Base-by-base conservation (phyloP, 2,888 invertebrate genomes). In the Didymodactylos carnosus region DNA sequence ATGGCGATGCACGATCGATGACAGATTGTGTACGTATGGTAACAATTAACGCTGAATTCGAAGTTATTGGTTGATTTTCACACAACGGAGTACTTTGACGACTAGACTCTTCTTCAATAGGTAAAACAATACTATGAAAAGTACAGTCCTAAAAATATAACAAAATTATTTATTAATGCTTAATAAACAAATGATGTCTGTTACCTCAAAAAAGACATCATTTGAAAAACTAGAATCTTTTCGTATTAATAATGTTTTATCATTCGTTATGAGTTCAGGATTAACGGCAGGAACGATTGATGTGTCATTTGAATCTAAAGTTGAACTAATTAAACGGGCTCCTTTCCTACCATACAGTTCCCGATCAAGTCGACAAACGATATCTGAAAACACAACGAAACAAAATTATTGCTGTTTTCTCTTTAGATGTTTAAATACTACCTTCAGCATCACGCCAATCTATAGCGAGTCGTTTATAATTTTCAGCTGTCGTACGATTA, bases 391-490 rank as follows among this genome's bases (percentile, higher is more conserved):
- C n/a, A n/a, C n/a, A n/a, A n/a, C n/a, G n/a, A n/a, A n/a, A n/a
- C n/a, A n/a, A n/a, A n/a, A n/a, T n/a, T n/a, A n/a, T n/a, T n/a
- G n/a, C n/a, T n/a, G 27, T 16, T 27, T 51, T 29, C 13, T 0
- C 0, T 1, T 27, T 0, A 6, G 6, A 7, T 51, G 5, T 1
- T 40, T 2, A 23, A 70, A 7, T 40, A 25, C 29, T 41, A 16
- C 19, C 92, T 80, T 95, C 94, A 0, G 94, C 91, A 0, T 92
- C 92, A 76, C 92, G 83, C 94, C 94, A 94, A 82, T 94, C 93
- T 0, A 92, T 91, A 90, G 94, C 91, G 1, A 90, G 90, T 11
- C 90, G 90, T 83, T 94, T 92, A 79, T 92, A 93, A 76, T 88
- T 87, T 62, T 89, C 88, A 75, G 88, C 88, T 53, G 89, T 77